Evolutionary conservation across 2,797 vertebrate genomes (phyloP).

Genomic region (Crypturellus tataupa): DNA sequence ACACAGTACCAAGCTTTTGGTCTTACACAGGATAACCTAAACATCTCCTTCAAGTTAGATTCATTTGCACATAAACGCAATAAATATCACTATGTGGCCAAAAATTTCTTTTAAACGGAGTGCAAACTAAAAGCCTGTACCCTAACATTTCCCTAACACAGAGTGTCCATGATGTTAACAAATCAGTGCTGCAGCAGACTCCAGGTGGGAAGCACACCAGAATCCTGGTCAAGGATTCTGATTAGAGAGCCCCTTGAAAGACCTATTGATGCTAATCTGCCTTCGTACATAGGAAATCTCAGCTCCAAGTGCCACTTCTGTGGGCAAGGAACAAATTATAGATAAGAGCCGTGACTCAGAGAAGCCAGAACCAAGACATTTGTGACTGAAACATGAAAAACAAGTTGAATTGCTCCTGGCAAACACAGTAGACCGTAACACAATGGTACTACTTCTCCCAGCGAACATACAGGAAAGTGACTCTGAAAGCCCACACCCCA

Average conservation of each 20-base stretch:
- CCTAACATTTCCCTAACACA: background rate
- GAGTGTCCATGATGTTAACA: background rate
- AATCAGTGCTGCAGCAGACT: background rate
- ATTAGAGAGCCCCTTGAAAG: background rate
- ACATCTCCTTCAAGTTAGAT: background rate
- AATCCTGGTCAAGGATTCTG: background rate
- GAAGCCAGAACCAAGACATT: background rate
- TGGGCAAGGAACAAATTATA: background rate
- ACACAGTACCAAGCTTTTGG: background rate
- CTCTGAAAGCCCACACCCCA: background rate
- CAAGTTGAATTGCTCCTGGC: background rate
- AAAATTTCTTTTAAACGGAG: background rate
- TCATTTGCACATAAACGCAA: background rate
- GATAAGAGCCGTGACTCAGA: background rate
- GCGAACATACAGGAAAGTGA: background rate
- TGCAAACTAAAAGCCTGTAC: background rate
- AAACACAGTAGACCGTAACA: background rate
- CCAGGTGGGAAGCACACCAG: background rate
- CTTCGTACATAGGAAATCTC: fast-evolving
- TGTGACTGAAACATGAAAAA: background rate
- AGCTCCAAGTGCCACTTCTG: background rate
- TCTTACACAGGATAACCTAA: background rate
- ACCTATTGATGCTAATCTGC: background rate
- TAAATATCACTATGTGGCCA: background rate
- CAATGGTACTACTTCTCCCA: background rate